Percentiles rank a stretch among this genome's conserved stretches.
These are phyloP conservation scores for Habropoda laboriosa DNA, from an alignment of 1,140 invertebrate genomes.

Conservation along the genomic window DNA sequence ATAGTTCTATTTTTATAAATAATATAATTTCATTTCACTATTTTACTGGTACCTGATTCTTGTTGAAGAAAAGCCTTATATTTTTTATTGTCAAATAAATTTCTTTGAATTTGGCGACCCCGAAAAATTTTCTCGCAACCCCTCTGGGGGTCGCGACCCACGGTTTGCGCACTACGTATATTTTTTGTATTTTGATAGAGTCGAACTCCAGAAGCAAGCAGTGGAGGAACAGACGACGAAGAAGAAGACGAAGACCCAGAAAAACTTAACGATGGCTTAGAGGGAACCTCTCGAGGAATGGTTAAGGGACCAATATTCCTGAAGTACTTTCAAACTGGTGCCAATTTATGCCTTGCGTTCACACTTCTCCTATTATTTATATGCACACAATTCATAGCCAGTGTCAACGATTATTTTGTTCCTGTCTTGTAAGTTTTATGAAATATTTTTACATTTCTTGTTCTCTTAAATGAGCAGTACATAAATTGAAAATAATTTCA, in stretches of 20 bases:
- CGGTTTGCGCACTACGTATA: not conserved
- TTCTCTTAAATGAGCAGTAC: too few relatives aligned
- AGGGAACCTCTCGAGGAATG: constrained; percentile 83
- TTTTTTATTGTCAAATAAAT: too few relatives aligned
- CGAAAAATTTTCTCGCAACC: too few relatives aligned
- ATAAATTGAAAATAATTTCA: constrained; percentile 37
- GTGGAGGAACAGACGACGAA: constrained; percentile 73
- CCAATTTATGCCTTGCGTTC: constrained; percentile 81
- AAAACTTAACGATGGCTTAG: constrained; percentile 81
- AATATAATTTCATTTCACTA: too few relatives aligned
- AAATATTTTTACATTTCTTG: not conserved
- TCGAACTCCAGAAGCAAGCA: constrained; percentile 72
- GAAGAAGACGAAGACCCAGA: constrained; percentile 84
- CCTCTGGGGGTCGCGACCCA: too few relatives aligned
- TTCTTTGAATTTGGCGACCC: too few relatives aligned
- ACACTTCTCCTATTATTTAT: constrained; percentile 82
- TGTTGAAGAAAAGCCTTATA: too few relatives aligned
- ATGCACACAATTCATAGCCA: constrained; percentile 84
- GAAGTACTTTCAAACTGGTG: constrained; percentile 85
- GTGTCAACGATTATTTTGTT: constrained; percentile 86
- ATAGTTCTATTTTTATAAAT: too few relatives aligned
- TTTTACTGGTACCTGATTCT: too few relatives aligned
- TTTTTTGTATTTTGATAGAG: constrained; percentile 62
- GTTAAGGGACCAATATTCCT: constrained; percentile 85
- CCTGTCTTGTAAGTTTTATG: constrained; percentile 83